These are phyloP conservation scores for Cistogaster globosa DNA, from an alignment of 2,888 invertebrate genomes.

Conservation along the genomic window DNA sequence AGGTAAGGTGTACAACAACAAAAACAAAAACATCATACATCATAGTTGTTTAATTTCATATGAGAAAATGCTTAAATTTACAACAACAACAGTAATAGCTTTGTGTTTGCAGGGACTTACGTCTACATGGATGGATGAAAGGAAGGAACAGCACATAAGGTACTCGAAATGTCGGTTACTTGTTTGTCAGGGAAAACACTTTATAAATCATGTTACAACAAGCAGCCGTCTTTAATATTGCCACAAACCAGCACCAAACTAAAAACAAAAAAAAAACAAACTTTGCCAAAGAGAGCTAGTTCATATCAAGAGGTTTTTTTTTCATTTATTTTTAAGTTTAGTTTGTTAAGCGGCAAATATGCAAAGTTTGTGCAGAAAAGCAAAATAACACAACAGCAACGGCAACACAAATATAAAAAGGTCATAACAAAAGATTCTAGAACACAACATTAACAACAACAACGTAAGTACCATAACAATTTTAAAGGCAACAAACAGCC, in stretches of 20 bases:
- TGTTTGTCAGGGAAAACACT: constrained; percentile 73
- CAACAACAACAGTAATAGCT: not conserved
- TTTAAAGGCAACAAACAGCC: constrained; percentile 65
- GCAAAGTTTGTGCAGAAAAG: constrained; percentile 66
- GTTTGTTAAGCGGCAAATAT: constrained; percentile 65
- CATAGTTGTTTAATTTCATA: constrained; percentile 32
- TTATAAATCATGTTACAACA: constrained; percentile 73
- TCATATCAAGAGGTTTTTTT: constrained; percentile 36
- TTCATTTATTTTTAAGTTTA: constrained; percentile 21
- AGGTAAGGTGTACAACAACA: constrained; percentile 69
- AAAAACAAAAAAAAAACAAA: constrained; percentile 10
- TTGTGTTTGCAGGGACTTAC: constrained; percentile 27
- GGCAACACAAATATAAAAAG: not conserved
- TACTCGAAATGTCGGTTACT: constrained; percentile 70
- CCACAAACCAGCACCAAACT: constrained; percentile 50
- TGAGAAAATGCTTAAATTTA: constrained; percentile 38
- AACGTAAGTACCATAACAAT: not conserved
- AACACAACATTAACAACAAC: not conserved
- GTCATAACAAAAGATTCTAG: too few relatives aligned
- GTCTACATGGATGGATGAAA: constrained; percentile 5
- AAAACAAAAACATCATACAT: not conserved
- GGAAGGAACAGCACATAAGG: constrained; percentile 35
- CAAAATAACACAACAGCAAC: constrained; percentile 25
- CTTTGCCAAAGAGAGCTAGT: constrained; percentile 55
- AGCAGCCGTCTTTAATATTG: constrained; percentile 70